Conservation (phyloP, 2,113 vertebrate species). For the Pseudonaja textilis region DNA sequence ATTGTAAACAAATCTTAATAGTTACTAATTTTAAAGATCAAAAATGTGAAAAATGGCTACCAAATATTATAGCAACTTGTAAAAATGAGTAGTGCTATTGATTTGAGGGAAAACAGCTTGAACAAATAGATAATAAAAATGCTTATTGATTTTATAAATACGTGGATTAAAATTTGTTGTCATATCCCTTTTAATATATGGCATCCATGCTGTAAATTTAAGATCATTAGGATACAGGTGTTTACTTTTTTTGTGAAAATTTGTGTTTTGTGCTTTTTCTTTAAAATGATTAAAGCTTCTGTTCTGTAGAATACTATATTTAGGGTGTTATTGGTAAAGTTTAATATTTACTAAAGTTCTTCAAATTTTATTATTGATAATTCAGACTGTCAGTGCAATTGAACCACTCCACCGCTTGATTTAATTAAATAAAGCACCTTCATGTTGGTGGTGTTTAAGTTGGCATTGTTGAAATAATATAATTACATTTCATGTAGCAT, state of each 20-base stretch:
- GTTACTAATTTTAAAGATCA: slow-evolving; percentile 35
- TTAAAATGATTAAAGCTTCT: slow-evolving; percentile 43
- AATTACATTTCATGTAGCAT: background rate
- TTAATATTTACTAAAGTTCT: slow-evolving; percentile 34
- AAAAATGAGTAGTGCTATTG: slow-evolving; percentile 33
- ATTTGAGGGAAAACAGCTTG: slow-evolving; percentile 20
- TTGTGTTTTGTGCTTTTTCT: slow-evolving; percentile 11
- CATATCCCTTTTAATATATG: slow-evolving; percentile 60
- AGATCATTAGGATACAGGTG: slow-evolving; percentile 60
- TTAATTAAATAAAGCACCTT: slow-evolving; percentile 21
- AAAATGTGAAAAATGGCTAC: background rate
- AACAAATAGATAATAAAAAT: slow-evolving; percentile 32
- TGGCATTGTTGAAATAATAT: slow-evolving; percentile 18
- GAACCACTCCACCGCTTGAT: slow-evolving; percentile 49
- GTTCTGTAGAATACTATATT: slow-evolving; percentile 55
- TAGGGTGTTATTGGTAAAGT: slow-evolving; percentile 44
- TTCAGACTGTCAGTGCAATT: slow-evolving; percentile 37
- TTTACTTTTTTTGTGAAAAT: slow-evolving; percentile 54
- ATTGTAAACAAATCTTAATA: slow-evolving; percentile 30
- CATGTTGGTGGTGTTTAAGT: slow-evolving; percentile 18
- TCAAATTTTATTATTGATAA: slow-evolving; percentile 45
- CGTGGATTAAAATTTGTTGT: slow-evolving; percentile 54
- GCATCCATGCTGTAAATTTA: slow-evolving; percentile 66
- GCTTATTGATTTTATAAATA: slow-evolving; percentile 30
- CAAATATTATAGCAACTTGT: slow-evolving; percentile 32